Evolutionary conservation across 2,113 vertebrate genomes (phyloP), one percentile per base, ranked within the genome.

Genomic region (Cebidichthys violaceus): DNA sequence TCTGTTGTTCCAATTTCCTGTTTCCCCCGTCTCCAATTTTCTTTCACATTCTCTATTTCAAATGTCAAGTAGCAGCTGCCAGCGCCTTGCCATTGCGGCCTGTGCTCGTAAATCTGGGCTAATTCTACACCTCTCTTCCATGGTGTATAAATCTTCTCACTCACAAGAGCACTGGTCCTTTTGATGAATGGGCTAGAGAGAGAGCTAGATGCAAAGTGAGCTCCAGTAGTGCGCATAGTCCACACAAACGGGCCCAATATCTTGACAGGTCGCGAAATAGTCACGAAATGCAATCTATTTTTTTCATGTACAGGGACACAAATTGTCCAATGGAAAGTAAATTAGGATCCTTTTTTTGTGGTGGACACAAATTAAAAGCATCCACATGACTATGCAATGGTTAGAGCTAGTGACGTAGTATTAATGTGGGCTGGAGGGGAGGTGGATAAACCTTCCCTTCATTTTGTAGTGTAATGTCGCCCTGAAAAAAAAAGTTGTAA

Each of bases 51-150:
- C 73, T 86, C 84, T 81, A 90, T 86, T 70, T 90, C 88, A 94
- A 94, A 93, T 93, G 91, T 92, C 92, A 93, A 90, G 86, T 90
- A 90, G 90, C 92, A 92, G 90, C 92, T 92, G 92, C 91, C 87
- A 84, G 90, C 68, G 82, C 83, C 92, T 86, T 83, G 92, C 90
- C 88, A 87, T 86, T 75, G 85, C 86, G 82, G 86, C 92, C 87
- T 72, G 60, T 47, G 79, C 87, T 89, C 94, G 94, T 94, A 94
- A 94, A 94, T 95, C 94, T 92, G 88, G 69, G 86, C 85, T 94
- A 94, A 95, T 95, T 95, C 92, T 93, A 86, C 92, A 90, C 92
- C 92, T 92, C 92, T 94, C 89, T 77, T 81, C 90, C 69, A 65
- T 82, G 83, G 90, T 91, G 88, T 91, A 93, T 95, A 94, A 94